Percentiles rank a stretch among this genome's conserved stretches.
Evolutionary conservation across 2,797 vertebrate genomes (phyloP).

Genomic region (Heterohyrax brucei): DNA sequence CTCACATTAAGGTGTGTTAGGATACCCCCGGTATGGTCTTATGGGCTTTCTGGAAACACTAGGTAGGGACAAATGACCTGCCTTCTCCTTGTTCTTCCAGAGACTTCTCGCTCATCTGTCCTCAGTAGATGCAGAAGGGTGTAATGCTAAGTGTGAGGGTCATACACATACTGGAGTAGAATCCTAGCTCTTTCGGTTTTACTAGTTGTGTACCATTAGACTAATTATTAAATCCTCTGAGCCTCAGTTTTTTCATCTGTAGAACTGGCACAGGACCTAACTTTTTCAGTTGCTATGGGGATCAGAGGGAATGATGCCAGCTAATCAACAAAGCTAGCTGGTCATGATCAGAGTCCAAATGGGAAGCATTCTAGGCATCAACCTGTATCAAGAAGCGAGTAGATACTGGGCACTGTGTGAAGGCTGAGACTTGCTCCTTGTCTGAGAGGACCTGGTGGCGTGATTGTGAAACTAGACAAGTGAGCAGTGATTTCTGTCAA

Average conservation of each 20-base stretch:
- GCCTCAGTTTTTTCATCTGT: constrained; percentile 32
- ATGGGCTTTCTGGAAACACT: neutral
- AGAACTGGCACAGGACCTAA: neutral
- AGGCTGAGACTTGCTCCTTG: neutral
- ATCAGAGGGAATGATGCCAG: neutral
- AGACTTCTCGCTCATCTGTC: neutral
- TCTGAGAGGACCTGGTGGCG: neutral
- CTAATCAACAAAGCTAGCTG: neutral
- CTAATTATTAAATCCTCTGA: neutral
- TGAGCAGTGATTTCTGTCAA: neutral
- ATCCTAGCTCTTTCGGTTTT: neutral
- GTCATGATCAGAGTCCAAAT: neutral
- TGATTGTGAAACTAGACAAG: neutral
- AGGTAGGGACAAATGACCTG: neutral
- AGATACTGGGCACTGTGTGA: neutral
- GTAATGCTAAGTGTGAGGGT: neutral
- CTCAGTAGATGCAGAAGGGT: neutral
- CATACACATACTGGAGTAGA: too few relatives aligned
- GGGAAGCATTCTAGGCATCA: neutral
- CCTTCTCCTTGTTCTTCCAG: neutral
- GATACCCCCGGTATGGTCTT: neutral
- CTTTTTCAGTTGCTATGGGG: neutral
- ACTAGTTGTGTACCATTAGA: neutral
- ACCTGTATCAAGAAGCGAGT: neutral
- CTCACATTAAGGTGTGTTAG: fast-evolving